Conservation (phyloP, 2,113 vertebrate species). For the Macquaria australasica region DNA sequence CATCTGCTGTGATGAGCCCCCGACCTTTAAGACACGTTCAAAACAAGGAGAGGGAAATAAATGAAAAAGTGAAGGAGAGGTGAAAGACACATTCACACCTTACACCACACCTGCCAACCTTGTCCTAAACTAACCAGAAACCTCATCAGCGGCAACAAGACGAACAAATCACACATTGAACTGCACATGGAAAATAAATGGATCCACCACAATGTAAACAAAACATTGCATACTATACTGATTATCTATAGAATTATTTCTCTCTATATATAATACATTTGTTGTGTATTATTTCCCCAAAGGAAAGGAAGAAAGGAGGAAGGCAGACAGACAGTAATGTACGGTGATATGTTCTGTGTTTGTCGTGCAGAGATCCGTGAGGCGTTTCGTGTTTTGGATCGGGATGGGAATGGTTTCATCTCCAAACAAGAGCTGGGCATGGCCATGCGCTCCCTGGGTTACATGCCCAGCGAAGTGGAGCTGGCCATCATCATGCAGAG, state of each 20-base stretch:
- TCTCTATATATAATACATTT: background rate
- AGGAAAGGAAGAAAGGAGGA: background rate
- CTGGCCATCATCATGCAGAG: slow-evolving; percentile 99
- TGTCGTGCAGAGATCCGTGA: slow-evolving; percentile 93
- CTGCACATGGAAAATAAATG: background rate
- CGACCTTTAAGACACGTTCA: background rate
- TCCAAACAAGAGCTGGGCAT: slow-evolving; percentile 99
- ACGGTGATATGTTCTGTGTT: slow-evolving; percentile 42
- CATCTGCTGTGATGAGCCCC: background rate
- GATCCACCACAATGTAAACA: background rate
- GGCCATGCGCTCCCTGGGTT: slow-evolving; percentile 99
- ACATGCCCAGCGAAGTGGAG: slow-evolving; percentile 99
- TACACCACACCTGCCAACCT: background rate
- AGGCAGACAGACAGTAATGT: background rate
- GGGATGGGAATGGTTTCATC: slow-evolving; percentile 99
- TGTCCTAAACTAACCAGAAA: background rate
- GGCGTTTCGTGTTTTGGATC: slow-evolving; percentile 96
- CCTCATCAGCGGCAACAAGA: background rate
- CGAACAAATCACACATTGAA: background rate
- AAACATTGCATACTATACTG: background rate
- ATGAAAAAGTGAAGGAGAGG: background rate
- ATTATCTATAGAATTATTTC: background rate
- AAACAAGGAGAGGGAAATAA: background rate
- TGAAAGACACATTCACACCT: background rate
- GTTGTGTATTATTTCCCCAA: background rate